These are phyloP conservation scores for Epicauta chinensis DNA, from an alignment of 1,140 invertebrate species.

Conservation along the genomic window DNA sequence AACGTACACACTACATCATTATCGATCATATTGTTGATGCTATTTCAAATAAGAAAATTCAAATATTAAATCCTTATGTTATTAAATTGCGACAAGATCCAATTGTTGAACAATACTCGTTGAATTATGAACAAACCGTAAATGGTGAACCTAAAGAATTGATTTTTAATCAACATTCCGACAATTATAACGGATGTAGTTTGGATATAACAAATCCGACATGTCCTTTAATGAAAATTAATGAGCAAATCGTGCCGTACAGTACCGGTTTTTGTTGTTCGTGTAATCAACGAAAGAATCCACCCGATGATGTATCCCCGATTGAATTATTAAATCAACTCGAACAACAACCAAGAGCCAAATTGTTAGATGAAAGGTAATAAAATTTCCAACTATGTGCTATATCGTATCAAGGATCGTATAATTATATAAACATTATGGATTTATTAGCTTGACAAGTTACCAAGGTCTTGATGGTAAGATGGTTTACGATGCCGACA, in stretches of 20 bases:
- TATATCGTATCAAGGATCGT: background rate
- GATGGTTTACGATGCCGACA: slow-evolving; percentile 67
- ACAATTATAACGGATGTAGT: slow-evolving; percentile 43
- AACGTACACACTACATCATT: slow-evolving; percentile 43
- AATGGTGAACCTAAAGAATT: slow-evolving; percentile 44
- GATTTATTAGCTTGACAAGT: slow-evolving; percentile 2
- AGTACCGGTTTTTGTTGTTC: slow-evolving; percentile 49
- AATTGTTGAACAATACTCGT: slow-evolving; percentile 40
- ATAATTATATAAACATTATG: slow-evolving; percentile 20
- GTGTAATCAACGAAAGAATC: too few species aligned
- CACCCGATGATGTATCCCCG: too few species aligned
- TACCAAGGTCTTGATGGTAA: slow-evolving; percentile 10
- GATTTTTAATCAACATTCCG: slow-evolving; percentile 42
- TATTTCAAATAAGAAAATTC: slow-evolving; percentile 36
- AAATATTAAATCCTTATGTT: slow-evolving; percentile 44
- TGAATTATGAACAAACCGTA: slow-evolving; percentile 42
- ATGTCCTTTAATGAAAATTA: slow-evolving; percentile 39
- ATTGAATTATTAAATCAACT: slow-evolving; percentile 9
- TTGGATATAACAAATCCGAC: slow-evolving; percentile 37
- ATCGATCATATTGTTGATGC: slow-evolving; percentile 45
- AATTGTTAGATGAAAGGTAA: too few species aligned
- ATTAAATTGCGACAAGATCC: slow-evolving; percentile 44
- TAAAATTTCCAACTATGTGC: background rate
- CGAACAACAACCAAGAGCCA: background rate
- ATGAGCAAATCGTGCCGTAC: slow-evolving; percentile 40